phyloP scores from a whole-genome alignment of 2,797 vertebrate species.

The Pampus argenteus region DNA sequence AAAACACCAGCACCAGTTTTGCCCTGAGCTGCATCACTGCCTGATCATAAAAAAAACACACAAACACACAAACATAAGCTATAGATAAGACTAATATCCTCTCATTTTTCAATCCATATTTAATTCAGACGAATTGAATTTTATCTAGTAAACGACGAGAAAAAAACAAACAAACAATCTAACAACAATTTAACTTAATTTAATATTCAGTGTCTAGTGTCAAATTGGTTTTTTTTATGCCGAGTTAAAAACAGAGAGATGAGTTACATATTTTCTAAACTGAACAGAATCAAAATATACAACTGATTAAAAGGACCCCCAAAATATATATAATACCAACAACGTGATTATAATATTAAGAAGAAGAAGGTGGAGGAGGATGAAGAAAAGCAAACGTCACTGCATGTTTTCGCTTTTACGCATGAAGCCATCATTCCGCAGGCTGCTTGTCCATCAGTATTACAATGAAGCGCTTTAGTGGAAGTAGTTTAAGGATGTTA shows the following conservation, averaged over 20 bases:
- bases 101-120: background rate
- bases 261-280: background rate
- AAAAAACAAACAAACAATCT: background rate
- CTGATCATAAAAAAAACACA: slow-evolving; percentile 1
- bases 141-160: too few relatives aligned
- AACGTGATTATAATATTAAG: background rate
- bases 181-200: too few relatives aligned
- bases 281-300: background rate
- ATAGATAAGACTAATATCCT: background rate
- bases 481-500: slow-evolving; percentile 52
- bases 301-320: background rate
- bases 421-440: background rate
- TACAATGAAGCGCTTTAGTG: slow-evolving; percentile 24
- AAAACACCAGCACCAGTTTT: background rate
- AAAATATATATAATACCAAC: background rate
- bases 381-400: too few relatives aligned
- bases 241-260: background rate
- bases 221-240: background rate
- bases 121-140: too few relatives aligned
- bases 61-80: background rate
- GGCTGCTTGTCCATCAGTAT: slow-evolving; percentile 30
- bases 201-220: too few relatives aligned
- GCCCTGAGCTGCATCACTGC: background rate
- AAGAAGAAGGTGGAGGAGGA: background rate
- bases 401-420: slow-evolving; percentile 1